Evolutionary conservation across 2,888 invertebrate genomes (phyloP), one percentile per base, ranked within the genome.

Genomic region (Ligdia adustata): DNA sequence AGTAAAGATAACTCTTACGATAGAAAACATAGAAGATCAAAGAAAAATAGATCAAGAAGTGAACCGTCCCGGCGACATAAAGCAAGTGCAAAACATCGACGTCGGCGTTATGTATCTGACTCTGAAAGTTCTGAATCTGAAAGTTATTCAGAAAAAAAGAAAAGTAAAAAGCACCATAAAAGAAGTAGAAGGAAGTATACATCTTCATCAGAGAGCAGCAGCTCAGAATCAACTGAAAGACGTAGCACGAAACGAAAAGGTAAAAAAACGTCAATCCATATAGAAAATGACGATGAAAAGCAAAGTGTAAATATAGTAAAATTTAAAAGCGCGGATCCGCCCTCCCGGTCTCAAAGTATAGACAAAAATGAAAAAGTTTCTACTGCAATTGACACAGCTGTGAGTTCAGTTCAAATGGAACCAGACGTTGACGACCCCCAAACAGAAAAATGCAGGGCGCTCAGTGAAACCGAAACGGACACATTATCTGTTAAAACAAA

Each of bases 391-490:
- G 52, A 11, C 15, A 60, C 54, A 50, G 60, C 61, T 7, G 62
- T 61, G 39, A 57, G 53, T 37, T 60, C 60, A 9, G 77, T 62
- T 68, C 87, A 76, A 67, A 70, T 55, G 31, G 75, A 81, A 60
- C 48, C 51, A 13, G 62, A 69, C 42, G 75, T 74, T 60, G 69
- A 71, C 37, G 77, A 72, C 39, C 63, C 59, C 32, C 69, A 72
- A 61, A 49, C 66, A 14, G 52, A 62, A 16, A 88, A 82, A 68
- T 73, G 64, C 54, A 78, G 76, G 62, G 69, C 72, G 11, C 76
- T 74, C 4, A 91, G 88, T 74, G 90, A 85, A 75, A 91, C 80
- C 37, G 91, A 90, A 72, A 89, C 87, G 0, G 90, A 90, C 54
- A 88, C 86, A 3, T 57, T 86, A 47, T 90, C 90, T 13, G 76